Evolutionary conservation across 2,888 invertebrate species (phyloP), one percentile per base, ranked within the genome.

Genomic region (Tyria jacobaeae): DNA sequence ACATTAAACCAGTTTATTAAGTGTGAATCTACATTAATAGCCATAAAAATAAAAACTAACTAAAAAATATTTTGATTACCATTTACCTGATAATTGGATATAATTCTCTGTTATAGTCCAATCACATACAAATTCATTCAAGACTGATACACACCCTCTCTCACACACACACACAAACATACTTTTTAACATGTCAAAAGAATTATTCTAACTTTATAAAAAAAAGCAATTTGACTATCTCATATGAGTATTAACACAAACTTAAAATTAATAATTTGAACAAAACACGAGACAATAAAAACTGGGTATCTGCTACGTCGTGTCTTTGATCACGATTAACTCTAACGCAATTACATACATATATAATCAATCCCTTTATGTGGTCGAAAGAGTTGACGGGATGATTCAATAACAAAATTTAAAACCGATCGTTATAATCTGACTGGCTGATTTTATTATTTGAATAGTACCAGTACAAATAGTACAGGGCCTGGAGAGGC

Each of bases 291-390:
- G 3, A 31, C 1, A 44, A 44, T 21, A 44, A 12, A 44, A 3
- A 5, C 44, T 44, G 12, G 9, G 3, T 44, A 17, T 44, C 21
- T 9, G 21, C 44, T 3, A 21, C 3, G 10, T 21, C 21, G 17
- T 44, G 12, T 49, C 37, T 25, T 49, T 48, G 9, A 39, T 39
- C 44, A 10, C 9, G 39, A 48, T 24, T 39, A 54, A 50, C 58
- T 66, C 39, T 54, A 52, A 52, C 7, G 14, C 6, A 17, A 17
- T 52, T 9, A 35, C n/a, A n/a, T n/a, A n/a, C n/a, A n/a, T n/a
- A n/a, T n/a, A n/a, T 10, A 14, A 37, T 35, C 1, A 52, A 14
- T 24, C 24, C 35, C 35, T 52, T 24, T 17, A 14, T 48, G 1
- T 25, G 48, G 25, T 25, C 25, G 15, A 27, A 49, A 49, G 24